Evolutionary conservation across 1,140 invertebrate genomes (phyloP).

Genomic region (Apis mellifera): DNA sequence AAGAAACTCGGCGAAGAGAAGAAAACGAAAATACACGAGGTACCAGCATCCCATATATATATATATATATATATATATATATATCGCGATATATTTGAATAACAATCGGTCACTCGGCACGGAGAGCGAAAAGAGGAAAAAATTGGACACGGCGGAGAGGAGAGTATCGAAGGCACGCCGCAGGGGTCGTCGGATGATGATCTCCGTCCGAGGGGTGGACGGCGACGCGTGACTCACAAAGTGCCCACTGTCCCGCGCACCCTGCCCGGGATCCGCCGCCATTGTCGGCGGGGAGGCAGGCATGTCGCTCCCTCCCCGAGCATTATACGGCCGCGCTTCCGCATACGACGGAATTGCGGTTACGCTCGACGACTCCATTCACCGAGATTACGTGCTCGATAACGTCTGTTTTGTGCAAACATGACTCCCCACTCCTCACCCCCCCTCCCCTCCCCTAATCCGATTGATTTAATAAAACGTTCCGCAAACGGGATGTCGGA

Average conservation of each 20-base stretch:
- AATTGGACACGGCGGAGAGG: neutral
- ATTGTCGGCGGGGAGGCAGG: constrained; percentile 43
- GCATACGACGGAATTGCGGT: constrained; percentile 64
- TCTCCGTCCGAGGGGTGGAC: constrained; percentile 45
- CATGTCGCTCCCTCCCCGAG: neutral
- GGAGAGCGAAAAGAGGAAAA: constrained; percentile 4
- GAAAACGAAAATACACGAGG: neutral
- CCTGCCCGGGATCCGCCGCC: constrained; percentile 40
- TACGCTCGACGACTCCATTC: constrained; percentile 64
- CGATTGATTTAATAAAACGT: constrained; percentile 64
- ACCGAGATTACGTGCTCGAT: constrained; percentile 66
- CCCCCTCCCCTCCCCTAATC: constrained; percentile 32
- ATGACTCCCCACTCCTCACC: constrained; percentile 30
- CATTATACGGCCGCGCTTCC: constrained; percentile 55
- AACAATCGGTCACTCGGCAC: neutral
- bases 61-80: too few relatives aligned
- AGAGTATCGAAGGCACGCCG: constrained; percentile 44
- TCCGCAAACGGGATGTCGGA: neutral
- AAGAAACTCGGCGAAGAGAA: constrained; percentile 11
- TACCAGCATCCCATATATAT: constrained; percentile 15
- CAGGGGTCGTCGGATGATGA: constrained; percentile 56
- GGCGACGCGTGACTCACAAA: constrained; percentile 66
- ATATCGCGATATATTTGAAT: constrained; percentile 18
- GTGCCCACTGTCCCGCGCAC: constrained; percentile 63
- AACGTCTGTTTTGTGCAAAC: constrained; percentile 66